Base-by-base conservation (phyloP, 2,888 invertebrate genomes). In the Polyommatus iphigenia region DNA sequence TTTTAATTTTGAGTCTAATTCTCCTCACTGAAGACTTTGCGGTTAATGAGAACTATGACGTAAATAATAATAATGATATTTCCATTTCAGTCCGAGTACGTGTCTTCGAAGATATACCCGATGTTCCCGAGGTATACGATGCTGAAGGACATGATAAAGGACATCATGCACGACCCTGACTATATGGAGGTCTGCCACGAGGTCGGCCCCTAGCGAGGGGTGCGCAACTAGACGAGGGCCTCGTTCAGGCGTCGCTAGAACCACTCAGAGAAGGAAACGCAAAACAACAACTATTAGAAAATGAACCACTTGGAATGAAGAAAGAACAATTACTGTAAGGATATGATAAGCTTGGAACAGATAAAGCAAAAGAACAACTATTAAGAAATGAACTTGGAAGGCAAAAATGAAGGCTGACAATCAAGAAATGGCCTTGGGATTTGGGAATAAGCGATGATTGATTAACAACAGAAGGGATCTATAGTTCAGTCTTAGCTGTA, bases 131-230 rank as follows among this genome's bases (percentile, higher is more conserved):
- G 99, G 77, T 99, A 99, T 95, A 97, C 98, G 80, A 97, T 99
- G 96, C 96, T 99, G 83, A 99, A 99, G 92, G 98, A 98, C 89
- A 98, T 99, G 98, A 98, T 99, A 87, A 99, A 99, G 94, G 97
- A 97, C 87, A 98, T 98, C 85, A 97, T 98, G 96, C 97, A 98
- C 86, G 97, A 98, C 92, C 98, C 98, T n/a, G 98, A 98, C 91
- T 99, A 98, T 95, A 98, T 98, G 97, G 98, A 98, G 93, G 98
- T 98, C 81, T 98, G 98, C 92, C 98, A 98, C 89, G 98, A 98
- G 91, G 93, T 97, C 89, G 97, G 97, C 89, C 95, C 95, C 91
- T 95, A 95, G 95, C 95, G 95, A 88, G 95, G 95, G 90, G 95
- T 94, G 90, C 94, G 93, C 93, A 94, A 94, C 88, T 94, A 93